These are phyloP conservation scores for Neotoxoptera formosana DNA, from an alignment of 1,140 invertebrate species.

Conservation along the genomic window DNA sequence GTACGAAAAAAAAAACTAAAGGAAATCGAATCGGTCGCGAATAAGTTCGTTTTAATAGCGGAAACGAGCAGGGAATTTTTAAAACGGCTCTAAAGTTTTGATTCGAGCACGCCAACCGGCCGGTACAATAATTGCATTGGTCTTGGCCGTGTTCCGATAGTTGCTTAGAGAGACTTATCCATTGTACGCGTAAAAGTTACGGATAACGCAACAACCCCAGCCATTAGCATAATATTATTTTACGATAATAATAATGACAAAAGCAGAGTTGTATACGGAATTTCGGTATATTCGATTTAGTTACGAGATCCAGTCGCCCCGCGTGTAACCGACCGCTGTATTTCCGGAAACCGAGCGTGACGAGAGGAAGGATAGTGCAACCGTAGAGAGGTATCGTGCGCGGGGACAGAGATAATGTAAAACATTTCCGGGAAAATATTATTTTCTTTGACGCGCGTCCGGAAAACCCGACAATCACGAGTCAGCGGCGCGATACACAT, in stretches of 20 bases:
- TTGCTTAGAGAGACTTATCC: neutral
- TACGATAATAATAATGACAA: neutral
- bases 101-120: neutral
- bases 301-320: neutral
- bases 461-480: neutral
- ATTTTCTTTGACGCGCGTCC: neutral
- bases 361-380: neutral
- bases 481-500: neutral
- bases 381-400: neutral
- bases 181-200: neutral
- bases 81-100: neutral
- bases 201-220: neutral
- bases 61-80: neutral
- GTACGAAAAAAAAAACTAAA: neutral
- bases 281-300: neutral
- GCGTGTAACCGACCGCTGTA: neutral
- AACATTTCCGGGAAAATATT: constrained; percentile 25
- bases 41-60: neutral
- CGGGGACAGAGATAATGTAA: neutral
- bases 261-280: neutral
- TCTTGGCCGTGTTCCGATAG: neutral
- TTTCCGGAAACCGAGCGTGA: neutral
- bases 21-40: neutral
- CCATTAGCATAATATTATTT: neutral
- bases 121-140: neutral